Evolutionary conservation across 1,140 invertebrate genomes (phyloP), one percentile per base, ranked within the genome.

Genomic region (Mercenaria mercenaria): DNA sequence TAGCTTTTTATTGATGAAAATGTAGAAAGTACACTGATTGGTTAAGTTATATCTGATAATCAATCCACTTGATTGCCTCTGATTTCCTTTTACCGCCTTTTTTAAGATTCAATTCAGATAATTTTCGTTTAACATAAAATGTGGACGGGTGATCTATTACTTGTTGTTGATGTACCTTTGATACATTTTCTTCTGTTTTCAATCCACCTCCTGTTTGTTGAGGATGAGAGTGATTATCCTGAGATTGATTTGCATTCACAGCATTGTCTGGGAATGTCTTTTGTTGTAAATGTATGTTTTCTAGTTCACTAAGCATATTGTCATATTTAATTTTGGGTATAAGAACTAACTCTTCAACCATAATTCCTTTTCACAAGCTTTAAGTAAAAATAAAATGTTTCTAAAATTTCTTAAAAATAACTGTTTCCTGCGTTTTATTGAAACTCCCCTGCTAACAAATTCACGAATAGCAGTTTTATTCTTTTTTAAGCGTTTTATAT

Each of bases 301-400:
- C 41, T 13, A 23, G n/a, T 80, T 81, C 20, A 32, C 0, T 26
- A 0, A 67, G 41, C n/a, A 80, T 43, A 39, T 80, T 67, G 41
- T 88, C 86, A 69, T 88, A 88, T 80, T 88, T 88, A 8, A n/a
- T 67, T 61, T 76, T 86, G 0, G 83, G 67, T 47, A 84, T 50
- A 6, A 84, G 64, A 26, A 84, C 59, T 79, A 88, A n/a, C 37
- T 80, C 77, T 81, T 67, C 32, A 47, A 50, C 74, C 86, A 88
- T 39, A 69, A 50, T 72, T 72, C 67, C 37, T 47, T 83, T 43
- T 64, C 29, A 80, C 41, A 80, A 47, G 29, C 18, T 43, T 80
- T 67, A 20, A 88, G 26, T n/a, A 88, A 64, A 64, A 79, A 26
- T 13, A 64, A 15, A 29, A 88, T 29, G 13, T 18, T 3, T 59